Base-by-base conservation (phyloP, 2,113 vertebrate genomes). In the Nothoprocta pentlandii region DNA sequence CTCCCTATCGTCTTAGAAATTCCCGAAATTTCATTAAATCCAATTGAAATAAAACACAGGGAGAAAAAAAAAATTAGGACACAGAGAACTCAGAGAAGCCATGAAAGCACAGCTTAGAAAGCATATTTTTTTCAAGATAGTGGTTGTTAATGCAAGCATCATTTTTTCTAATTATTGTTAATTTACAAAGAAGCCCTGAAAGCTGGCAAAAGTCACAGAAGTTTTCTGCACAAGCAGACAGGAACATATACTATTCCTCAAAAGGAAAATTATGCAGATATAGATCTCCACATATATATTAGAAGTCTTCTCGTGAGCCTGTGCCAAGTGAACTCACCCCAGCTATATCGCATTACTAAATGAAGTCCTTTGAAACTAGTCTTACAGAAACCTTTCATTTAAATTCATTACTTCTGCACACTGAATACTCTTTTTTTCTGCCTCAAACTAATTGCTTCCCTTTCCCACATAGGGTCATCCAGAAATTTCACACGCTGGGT, bases 401-500 rank as follows among this genome's bases (percentile, higher is more conserved):
- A 12, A 64, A 66, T 58, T 32, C 42, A 34, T 0, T 0, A 6
- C 7, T 30, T n/a, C 30, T 36, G 39, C 8, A 1, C 32, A 56
- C 16, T 30, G 15, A 80, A 83, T 39, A 39, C 36, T 39, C 36
- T 39, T 39, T 63, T 59, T 67, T 42, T 21, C 51, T 23, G n/a
- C 53, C 69, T 44, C 54, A 6, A 62, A 64, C 0, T 0, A 28
- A 28, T 34, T 13, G 4, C 25, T 41, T 79, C 36, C 12, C 41
- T 32, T 80, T 78, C n/a, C 56, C 32, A 32, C 36, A 6, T 2
- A 5, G 0, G 28, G 21, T 28, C 44, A 47, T 6, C 11, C 5
- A 3, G 4, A 34, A 11, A 13, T 46, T 28, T 42, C 9, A 4
- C 0, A 0, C 49, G 26, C 14, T 30, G 5, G 62, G 53, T 53